Evolutionary conservation across 2,797 vertebrate species (phyloP), one percentile per base, ranked within the genome.

Genomic region (Acipenser oxyrinchus): DNA sequence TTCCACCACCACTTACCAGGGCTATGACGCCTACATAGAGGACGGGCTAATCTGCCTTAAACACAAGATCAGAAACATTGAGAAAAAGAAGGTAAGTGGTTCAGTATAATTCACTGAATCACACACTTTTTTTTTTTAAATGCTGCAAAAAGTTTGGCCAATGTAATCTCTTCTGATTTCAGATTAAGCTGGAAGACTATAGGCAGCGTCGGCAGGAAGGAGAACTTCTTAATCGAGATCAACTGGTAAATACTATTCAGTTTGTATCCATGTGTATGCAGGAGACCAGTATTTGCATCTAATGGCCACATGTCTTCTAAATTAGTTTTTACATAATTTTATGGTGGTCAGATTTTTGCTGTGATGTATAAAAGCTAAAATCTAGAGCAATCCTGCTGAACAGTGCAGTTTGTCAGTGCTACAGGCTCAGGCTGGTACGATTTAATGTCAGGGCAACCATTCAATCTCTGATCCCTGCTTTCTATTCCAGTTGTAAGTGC

Each of bases 41-140:
- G 93, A 99, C 1, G 94, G 95, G 60, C 91, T 97, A 69, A 93
- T 98, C 85, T 97, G 95, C 79, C 89, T 99, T 71, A 95, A 93
- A 74, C 93, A 98, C 86, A 99, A 99, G 81, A 92, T 99, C 59
- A 92, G 97, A 72, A 99, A 99, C 83, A 87, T 99, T 70, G 95
- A 99, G 86, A 99, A 99, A 77, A 98, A 95, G 79, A 99, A 97
- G 95, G 96, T 98, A 84, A 68, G 70, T 6, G 7, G 18, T 13
- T 3, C 18, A 61, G 18, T 37, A 3, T 37, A 37, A 37, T 3
- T 37, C 3, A 37, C 23, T 37, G 23, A 37, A 37, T 2, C 11
- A 0, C 48, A 10, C 18, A 61, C 48, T 8, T 8, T 13, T 18
- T 37, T 37, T 37, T 37, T 37, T 37, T 37, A 37, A 37, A 37